These are phyloP conservation scores for Alouatta palliata DNA, from an alignment of 2,113 vertebrate species.

Conservation along the genomic window DNA sequence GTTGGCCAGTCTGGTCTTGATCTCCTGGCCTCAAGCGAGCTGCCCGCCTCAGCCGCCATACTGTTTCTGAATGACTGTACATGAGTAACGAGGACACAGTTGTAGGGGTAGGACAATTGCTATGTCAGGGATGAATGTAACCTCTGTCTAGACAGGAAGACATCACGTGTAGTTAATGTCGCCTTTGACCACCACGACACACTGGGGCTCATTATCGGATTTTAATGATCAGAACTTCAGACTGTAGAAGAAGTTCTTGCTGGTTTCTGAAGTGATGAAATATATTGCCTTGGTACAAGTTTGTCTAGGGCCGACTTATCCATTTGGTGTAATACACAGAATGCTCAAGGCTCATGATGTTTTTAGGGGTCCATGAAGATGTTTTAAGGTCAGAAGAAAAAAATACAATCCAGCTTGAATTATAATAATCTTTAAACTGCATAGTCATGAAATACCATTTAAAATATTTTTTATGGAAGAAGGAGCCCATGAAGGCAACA, in stretches of 20 bases:
- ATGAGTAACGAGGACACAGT: neutral
- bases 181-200: constrained; percentile 54
- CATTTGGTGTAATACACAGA: neutral
- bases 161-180: constrained; percentile 16
- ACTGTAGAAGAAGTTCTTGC: constrained; percentile 49
- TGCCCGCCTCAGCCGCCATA: too few species aligned
- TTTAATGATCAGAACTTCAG: constrained; percentile 66
- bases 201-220: constrained; percentile 49
- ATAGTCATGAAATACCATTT: neutral
- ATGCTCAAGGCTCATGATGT: neutral
- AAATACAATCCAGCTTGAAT: neutral
- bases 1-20: too few species aligned
- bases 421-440: constrained; percentile 32
- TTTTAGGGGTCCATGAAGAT: neutral
- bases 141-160: neutral
- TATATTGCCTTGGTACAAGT: constrained; percentile 5
- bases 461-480: neutral
- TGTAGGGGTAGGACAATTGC: neutral
- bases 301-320: neutral
- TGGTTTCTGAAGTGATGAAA: constrained; percentile 50
- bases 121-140: neutral
- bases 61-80: neutral
- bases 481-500: neutral
- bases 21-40: too few species aligned
- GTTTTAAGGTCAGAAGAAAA: constrained; percentile 37